Conservation (phyloP, 2,797 vertebrate genomes). For the Glyptemys insculpta region DNA sequence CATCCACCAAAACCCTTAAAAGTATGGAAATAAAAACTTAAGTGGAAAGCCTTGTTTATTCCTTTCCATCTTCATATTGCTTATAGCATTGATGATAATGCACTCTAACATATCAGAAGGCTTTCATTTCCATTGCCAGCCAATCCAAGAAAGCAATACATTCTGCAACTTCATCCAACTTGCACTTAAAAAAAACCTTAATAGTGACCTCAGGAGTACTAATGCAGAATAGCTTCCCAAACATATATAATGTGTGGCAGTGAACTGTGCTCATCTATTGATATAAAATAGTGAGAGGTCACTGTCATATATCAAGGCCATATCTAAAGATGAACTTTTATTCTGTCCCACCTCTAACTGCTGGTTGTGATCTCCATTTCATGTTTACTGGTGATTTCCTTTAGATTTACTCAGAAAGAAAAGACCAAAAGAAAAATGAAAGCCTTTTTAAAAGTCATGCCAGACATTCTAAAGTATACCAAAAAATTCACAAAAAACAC, state of each 20-base stretch:
- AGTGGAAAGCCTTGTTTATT: background rate
- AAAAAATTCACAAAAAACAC: background rate
- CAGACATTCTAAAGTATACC: background rate
- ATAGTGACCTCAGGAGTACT: too few relatives aligned
- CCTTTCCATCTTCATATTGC: background rate
- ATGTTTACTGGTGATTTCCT: background rate
- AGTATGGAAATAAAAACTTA: background rate
- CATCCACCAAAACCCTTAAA: background rate
- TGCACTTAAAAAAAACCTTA: background rate
- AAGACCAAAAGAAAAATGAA: background rate
- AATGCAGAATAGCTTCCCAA: background rate
- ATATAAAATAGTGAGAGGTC: background rate
- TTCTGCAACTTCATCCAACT: background rate
- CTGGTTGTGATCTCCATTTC: background rate
- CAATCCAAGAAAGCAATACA: background rate
- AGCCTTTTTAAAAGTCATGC: background rate
- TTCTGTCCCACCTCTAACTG: background rate
- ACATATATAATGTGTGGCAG: background rate
- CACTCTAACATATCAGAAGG: background rate
- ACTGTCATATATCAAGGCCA: background rate
- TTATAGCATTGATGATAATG: too few relatives aligned
- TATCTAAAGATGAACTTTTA: background rate
- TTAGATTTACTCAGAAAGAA: background rate
- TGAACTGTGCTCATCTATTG: background rate
- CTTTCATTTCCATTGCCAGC: background rate